Evolutionary conservation across 2,888 invertebrate species (phyloP).

Genomic region (Melieria picta): DNA sequence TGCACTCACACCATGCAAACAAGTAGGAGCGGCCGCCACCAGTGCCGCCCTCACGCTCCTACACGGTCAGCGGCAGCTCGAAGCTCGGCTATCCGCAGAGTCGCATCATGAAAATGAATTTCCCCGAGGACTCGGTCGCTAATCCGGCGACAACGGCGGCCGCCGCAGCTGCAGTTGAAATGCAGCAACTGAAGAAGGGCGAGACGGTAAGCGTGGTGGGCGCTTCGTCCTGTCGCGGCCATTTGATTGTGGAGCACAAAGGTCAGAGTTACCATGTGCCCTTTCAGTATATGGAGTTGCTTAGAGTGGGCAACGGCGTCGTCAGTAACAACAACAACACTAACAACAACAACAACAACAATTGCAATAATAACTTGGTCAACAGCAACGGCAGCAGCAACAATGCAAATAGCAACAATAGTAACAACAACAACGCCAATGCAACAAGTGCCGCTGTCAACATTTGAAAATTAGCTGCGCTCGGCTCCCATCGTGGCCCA

Average conservation of each 20-base stretch:
- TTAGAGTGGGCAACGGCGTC: conserved; percentile 44
- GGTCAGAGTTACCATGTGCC: conserved; percentile 80
- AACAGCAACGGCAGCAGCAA: conserved; percentile 12
- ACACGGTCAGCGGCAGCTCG: conserved; percentile 89
- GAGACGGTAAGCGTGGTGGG: conserved; percentile 89
- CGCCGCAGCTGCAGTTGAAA: conserved; percentile 9
- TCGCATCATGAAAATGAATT: conserved; percentile 89
- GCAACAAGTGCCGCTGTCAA: conserved; percentile 50
- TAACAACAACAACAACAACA: conserved; percentile 34
- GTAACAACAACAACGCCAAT: conserved; percentile 35
- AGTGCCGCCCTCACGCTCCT: conserved; percentile 88
- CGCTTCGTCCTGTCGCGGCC: conserved; percentile 85
- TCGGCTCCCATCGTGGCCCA: background rate
- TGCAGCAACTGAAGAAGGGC: conserved; percentile 77
- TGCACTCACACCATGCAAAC: background rate
- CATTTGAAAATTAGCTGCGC: conserved; percentile 37
- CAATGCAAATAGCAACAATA: conserved; percentile 24
- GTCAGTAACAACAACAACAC: conserved; percentile 8
- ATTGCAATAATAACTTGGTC: conserved; percentile 20
- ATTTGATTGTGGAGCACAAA: conserved; percentile 86
- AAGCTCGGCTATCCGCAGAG: conserved; percentile 94
- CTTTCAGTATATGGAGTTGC: conserved; percentile 82
- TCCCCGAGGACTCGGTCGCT: conserved; percentile 72
- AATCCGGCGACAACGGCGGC: conserved; percentile 42
- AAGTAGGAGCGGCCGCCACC: conserved; percentile 89